A percentile compares a stretch with the other conserved stretches of the same genome.
phyloP scores from a whole-genome alignment of 2,888 invertebrate genomes.

The Leucophenga montana region DNA sequence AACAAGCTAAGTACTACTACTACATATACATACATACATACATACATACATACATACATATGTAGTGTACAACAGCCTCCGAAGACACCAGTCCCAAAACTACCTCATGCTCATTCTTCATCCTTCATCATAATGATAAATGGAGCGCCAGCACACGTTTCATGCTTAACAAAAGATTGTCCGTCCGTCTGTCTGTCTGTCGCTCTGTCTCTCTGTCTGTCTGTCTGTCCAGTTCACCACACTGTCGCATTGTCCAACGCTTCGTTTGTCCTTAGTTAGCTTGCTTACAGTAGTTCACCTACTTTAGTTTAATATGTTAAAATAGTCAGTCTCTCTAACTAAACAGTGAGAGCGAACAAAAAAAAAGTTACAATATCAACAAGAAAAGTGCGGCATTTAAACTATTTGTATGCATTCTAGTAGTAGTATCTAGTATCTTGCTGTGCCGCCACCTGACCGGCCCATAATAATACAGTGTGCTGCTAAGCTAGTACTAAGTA shows the following conservation, averaged over 20 bases:
- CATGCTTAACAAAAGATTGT: slow-evolving; percentile 39
- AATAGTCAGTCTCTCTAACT: slow-evolving; percentile 42
- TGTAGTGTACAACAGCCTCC: slow-evolving; percentile 38
- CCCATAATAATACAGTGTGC: too few relatives aligned
- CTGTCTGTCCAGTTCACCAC: background rate
- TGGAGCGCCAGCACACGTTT: slow-evolving; percentile 10
- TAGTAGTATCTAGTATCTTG: background rate
- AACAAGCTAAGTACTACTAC: background rate
- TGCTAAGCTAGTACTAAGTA: too few relatives aligned
- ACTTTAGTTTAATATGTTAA: slow-evolving; percentile 64
- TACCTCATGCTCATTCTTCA: background rate
- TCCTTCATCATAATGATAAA: slow-evolving; percentile 8
- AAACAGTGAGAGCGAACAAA: background rate
- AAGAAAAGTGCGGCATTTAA: slow-evolving; percentile 58
- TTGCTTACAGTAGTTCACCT: slow-evolving; percentile 34
- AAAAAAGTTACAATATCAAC: background rate
- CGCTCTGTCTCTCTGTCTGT: background rate
- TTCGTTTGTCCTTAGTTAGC: background rate
- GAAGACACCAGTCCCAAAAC: slow-evolving; percentile 28
- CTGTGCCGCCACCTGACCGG: too few relatives aligned
- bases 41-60: too few relatives aligned
- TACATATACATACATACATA: too few relatives aligned
- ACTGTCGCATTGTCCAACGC: background rate
- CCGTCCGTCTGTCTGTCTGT: slow-evolving; percentile 9
- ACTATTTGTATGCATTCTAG: slow-evolving; percentile 49